Percentiles rank a stretch among this genome's conserved stretches.
phyloP scores from a whole-genome alignment of 2,888 invertebrate genomes.

The Athripsodes cinereus region DNA sequence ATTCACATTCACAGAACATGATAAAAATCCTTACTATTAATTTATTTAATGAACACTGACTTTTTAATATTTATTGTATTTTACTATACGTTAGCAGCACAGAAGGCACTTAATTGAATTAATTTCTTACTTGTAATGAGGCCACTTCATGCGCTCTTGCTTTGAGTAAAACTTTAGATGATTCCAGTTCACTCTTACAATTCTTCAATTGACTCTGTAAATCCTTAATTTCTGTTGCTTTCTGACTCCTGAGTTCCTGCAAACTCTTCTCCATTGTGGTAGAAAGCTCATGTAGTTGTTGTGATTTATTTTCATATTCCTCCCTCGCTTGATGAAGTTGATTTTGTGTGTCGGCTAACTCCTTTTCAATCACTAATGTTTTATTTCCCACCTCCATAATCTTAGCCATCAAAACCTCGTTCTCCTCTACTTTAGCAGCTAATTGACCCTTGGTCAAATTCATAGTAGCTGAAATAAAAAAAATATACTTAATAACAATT shows the following conservation, averaged over 20 bases:
- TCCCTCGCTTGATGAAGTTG: constrained; percentile 14
- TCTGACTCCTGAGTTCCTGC: constrained; percentile 37
- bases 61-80: too few species aligned
- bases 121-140: constrained; percentile 21
- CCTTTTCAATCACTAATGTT: constrained; percentile 15
- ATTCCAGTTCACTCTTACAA: constrained; percentile 40
- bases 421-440: constrained; percentile 49
- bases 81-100: too few species aligned
- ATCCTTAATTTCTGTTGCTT: constrained; percentile 50
- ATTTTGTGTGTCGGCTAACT: constrained; percentile 16
- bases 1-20: too few species aligned
- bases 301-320: constrained; percentile 19
- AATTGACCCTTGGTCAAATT: constrained; percentile 46
- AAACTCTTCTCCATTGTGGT: constrained; percentile 23
- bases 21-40: too few species aligned
- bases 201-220: constrained; percentile 52
- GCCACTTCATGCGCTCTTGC: constrained; percentile 30
- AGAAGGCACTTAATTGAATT: too few species aligned
- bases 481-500: too few species aligned
- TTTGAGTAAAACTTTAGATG: constrained; percentile 33
- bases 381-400: constrained; percentile 18
- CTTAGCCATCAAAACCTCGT: constrained; percentile 39
- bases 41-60: too few species aligned
- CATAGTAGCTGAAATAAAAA: constrained; percentile 36
- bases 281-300: constrained; percentile 18